Evolutionary conservation across 2,113 vertebrate genomes (phyloP).

Genomic region (Crotalus horridus): DNA sequence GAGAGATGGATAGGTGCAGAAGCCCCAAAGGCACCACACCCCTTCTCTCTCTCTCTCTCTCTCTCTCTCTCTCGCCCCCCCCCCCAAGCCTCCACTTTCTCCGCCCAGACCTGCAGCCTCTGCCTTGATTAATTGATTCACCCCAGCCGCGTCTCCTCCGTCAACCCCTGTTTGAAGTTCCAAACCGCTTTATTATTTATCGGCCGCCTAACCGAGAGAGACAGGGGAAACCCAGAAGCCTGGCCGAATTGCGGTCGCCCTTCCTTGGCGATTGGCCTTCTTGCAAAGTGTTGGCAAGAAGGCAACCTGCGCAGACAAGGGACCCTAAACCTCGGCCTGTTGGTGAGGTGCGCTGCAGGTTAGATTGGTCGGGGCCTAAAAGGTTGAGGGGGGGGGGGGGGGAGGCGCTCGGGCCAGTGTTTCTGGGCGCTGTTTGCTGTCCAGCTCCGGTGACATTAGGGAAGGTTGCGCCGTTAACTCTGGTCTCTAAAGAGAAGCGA

Average conservation of each 20-base stretch:
- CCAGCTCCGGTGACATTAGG: neutral
- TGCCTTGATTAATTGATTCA: neutral
- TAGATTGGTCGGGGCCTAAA: neutral
- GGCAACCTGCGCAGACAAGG: too few species aligned
- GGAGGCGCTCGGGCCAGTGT: neutral
- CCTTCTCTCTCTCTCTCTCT: neutral
- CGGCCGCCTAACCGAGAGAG: too few species aligned
- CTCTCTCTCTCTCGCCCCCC: too few species aligned
- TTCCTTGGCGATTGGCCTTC: neutral
- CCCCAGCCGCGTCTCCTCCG: neutral
- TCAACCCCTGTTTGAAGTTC: neutral
- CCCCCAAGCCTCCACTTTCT: conserved; percentile 50
- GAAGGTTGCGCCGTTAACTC: neutral
- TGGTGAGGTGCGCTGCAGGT: neutral
- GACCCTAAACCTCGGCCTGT: neutral
- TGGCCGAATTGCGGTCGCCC: neutral
- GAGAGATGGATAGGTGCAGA: neutral
- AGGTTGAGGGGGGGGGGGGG: neutral
- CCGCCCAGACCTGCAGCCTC: conserved; percentile 53
- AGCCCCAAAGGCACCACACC: neutral
- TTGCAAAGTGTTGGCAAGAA: too few species aligned
- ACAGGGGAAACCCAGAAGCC: neutral
- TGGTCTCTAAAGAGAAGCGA: neutral
- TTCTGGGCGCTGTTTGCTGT: neutral
- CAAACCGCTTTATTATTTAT: neutral